Evolutionary conservation across 2,113 vertebrate species (phyloP).

Genomic region (Eptesicus fuscus): DNA sequence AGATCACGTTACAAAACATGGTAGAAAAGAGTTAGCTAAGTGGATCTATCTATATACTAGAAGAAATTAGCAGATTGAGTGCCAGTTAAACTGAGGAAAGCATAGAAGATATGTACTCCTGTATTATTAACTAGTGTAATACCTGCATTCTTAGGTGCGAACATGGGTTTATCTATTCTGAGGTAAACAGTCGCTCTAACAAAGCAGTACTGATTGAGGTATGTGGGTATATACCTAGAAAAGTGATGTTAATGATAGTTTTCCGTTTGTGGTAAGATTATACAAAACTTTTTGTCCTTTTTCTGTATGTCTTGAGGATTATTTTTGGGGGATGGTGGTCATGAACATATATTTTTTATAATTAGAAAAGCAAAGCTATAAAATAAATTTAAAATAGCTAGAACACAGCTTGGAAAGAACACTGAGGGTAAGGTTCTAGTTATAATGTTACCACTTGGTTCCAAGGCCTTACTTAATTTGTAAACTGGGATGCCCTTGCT

Average conservation of each 20-base stretch:
- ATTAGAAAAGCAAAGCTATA: not conserved
- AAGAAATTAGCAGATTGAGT: not conserved
- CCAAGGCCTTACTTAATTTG: not conserved
- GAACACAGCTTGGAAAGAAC: not conserved
- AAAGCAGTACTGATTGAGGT: not conserved
- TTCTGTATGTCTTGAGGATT: not conserved
- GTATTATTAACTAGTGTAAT: not conserved
- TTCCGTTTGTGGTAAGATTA: slow-evolving; percentile 17
- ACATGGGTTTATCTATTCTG: slow-evolving; percentile 1
- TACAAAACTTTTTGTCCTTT: not conserved
- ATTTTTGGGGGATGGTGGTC: not conserved
- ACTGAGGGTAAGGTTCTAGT: not conserved
- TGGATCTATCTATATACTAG: not conserved
- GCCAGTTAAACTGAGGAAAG: slow-evolving; percentile 9
- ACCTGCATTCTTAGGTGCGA: not conserved
- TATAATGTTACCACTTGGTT: slow-evolving; percentile 6
- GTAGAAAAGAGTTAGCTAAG: not conserved
- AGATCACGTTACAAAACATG: not conserved
- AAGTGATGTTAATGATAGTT: not conserved
- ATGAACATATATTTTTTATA: not conserved
- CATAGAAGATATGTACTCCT: not conserved
- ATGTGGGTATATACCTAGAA: not conserved
- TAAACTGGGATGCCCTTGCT: not conserved
- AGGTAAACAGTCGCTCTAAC: not conserved
- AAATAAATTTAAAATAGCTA: not conserved